Conservation (phyloP, 2,113 vertebrate species). For the Stictonetta naevosa region DNA sequence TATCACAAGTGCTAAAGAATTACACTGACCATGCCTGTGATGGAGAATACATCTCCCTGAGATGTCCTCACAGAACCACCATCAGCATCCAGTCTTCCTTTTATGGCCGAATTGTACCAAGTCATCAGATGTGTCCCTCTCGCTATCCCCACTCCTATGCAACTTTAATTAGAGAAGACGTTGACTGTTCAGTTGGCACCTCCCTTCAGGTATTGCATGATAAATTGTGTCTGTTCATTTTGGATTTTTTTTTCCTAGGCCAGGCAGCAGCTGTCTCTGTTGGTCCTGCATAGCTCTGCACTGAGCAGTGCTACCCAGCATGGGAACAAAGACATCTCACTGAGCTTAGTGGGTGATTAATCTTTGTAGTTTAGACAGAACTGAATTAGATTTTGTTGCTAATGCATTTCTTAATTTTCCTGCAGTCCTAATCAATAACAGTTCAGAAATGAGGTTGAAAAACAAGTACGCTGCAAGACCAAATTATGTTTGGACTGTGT, state of each 20-base stretch:
- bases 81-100: conserved; percentile 91
- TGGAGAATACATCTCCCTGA: conserved; percentile 85
- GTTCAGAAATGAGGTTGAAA: not conserved
- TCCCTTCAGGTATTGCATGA: conserved; percentile 83
- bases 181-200: conserved; percentile 85
- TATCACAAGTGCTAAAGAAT: conserved; percentile 87
- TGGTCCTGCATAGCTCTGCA: not conserved
- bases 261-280: not conserved
- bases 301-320: not conserved
- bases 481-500: not conserved
- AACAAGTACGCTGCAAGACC: not conserved
- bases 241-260: not conserved
- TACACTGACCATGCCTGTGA: conserved; percentile 89
- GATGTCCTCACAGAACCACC: conserved; percentile 89
- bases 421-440: not conserved
- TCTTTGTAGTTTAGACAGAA: not conserved
- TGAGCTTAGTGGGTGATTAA: not conserved
- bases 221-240: not conserved
- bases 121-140: conserved; percentile 82
- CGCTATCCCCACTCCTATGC: conserved; percentile 75
- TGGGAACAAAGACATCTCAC: not conserved
- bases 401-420: not conserved
- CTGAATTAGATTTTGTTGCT: not conserved
- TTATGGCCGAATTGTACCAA: conserved; percentile 83
- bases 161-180: conserved; percentile 77